A percentile compares a stretch with the other conserved stretches of the same genome.
These are phyloP conservation scores for Zaprionus vittiger DNA, from an alignment of 1,140 invertebrate genomes.

Conservation along the genomic window DNA sequence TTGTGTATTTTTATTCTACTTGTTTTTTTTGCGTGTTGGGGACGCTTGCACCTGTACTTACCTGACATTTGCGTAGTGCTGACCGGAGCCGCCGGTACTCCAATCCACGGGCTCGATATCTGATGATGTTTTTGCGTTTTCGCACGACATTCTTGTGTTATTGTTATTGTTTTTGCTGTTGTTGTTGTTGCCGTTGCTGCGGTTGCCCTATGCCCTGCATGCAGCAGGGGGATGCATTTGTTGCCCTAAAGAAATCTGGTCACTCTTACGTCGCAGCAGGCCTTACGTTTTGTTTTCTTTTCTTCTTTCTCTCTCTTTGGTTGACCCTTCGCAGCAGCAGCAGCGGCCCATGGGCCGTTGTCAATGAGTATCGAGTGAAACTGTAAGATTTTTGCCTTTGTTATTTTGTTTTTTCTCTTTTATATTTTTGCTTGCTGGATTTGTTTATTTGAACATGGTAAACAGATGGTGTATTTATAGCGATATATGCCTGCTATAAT, in stretches of 20 bases:
- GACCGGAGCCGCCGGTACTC: constrained; percentile 76
- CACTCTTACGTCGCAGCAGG: constrained; percentile 36
- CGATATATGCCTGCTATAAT: constrained; percentile 27
- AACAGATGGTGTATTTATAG: constrained; percentile 71
- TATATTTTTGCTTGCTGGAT: constrained; percentile 49
- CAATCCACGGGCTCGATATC: constrained; percentile 83
- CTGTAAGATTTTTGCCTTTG: constrained; percentile 26
- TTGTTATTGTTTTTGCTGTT: constrained; percentile 19
- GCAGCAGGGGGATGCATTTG: constrained; percentile 39
- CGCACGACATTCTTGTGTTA: constrained; percentile 73
- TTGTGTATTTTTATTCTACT: not conserved
- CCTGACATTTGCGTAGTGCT: constrained; percentile 83
- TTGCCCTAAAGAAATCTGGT: constrained; percentile 30
- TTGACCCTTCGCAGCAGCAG: constrained; percentile 4
- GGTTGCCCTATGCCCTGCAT: constrained; percentile 34
- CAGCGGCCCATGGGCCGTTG: constrained; percentile 1
- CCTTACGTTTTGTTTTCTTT: constrained; percentile 36
- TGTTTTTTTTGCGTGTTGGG: constrained; percentile 2
- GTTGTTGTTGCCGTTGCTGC: constrained; percentile 12
- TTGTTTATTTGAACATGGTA: constrained; percentile 68
- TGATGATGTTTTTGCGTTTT: constrained; percentile 78
- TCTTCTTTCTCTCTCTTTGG: constrained; percentile 14
- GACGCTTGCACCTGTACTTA: constrained; percentile 48
- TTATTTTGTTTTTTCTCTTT: constrained; percentile 43
- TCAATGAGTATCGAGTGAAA: not conserved